phyloP scores from a whole-genome alignment of 2,113 vertebrate genomes.

The Notothenia coriiceps region DNA sequence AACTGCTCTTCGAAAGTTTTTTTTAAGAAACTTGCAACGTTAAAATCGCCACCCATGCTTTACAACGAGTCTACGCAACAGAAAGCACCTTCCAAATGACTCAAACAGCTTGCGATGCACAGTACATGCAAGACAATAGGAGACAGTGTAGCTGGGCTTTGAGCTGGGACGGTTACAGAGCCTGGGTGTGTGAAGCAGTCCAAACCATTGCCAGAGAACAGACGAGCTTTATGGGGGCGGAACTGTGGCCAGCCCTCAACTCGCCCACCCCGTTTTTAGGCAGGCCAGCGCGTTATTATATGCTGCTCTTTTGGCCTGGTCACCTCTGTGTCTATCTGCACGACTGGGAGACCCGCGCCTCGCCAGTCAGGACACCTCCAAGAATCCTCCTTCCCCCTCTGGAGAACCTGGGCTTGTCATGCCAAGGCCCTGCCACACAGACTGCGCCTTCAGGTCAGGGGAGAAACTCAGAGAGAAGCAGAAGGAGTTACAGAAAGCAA shows the following conservation, averaged over 20 bases:
- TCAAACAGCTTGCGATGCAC: conserved; percentile 77
- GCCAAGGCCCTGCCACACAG: conserved; percentile 99
- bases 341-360: conserved; percentile 97
- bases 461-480: conserved; percentile 97
- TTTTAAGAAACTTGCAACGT: conserved; percentile 59
- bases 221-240: conserved; percentile 79
- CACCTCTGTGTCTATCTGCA: conserved; percentile 96
- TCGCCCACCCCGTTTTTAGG: conserved; percentile 88
- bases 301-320: conserved; percentile 89
- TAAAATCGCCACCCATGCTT: conserved; percentile 76
- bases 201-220: conserved; percentile 90
- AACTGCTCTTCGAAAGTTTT: conserved; percentile 89
- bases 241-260: conserved; percentile 87
- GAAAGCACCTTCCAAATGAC: conserved; percentile 67
- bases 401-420: conserved; percentile 99
- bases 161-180: conserved; percentile 87
- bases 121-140: conserved; percentile 91
- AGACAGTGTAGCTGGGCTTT: conserved; percentile 84
- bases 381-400: conserved; percentile 99
- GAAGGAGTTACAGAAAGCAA: conserved; percentile 99
- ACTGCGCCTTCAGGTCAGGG: conserved; percentile 98
- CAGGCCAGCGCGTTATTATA: conserved; percentile 92
- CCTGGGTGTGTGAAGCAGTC: conserved; percentile 87
- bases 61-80: conserved; percentile 57
- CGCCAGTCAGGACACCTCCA: conserved; percentile 97